Base-by-base conservation (phyloP, 1,140 invertebrate species). In the Leptinotarsa texana region DNA sequence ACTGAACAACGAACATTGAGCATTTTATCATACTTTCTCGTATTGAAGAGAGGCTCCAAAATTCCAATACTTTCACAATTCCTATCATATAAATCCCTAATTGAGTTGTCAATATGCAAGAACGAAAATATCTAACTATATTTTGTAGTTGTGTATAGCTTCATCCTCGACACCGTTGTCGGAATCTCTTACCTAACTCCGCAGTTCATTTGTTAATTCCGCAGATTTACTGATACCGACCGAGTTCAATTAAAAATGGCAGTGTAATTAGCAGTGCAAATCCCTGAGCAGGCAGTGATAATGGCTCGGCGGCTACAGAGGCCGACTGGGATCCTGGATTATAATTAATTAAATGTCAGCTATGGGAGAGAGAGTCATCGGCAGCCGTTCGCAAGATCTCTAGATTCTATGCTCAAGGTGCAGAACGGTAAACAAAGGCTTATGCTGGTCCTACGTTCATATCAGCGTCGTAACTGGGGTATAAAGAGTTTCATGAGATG, bases 341-440 rank as follows among this genome's bases (percentile, higher is more conserved):
- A 67, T 67, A 67, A 67, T 67, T 67, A 67, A 67, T 67, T 67
- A 67, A 67, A 24, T 67, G 65, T 67, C 65, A 24, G 42, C n/a
- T 17, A 67, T 67, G 65, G 27, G 65, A 67, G 65, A 67, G 24
- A 42, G 65, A 67, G 65, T 67, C 65, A 67, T 67, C 65, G 65
- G 65, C 65, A 67, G 65, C 65, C 65, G 65, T 67, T 67, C 21
- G 18, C 24, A 24, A 42, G 8, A 57, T 57, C 51, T 57, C 51
- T 57, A 57, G 65, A 24, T 13, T 18, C 17, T 57, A 17, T 57
- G 51, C 51, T 57, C 51, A 57, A 57, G 51, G 51, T 57, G 51
- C 51, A 57, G n/a, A 18, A 57, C 51, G 51, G 51, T 57, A 57
- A 57, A 57, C 51, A 57, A 57, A 57, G 51, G 13, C n/a, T 57